Base-by-base conservation (phyloP, 2,888 invertebrate genomes). In the Bhutanitis thaidina region DNA sequence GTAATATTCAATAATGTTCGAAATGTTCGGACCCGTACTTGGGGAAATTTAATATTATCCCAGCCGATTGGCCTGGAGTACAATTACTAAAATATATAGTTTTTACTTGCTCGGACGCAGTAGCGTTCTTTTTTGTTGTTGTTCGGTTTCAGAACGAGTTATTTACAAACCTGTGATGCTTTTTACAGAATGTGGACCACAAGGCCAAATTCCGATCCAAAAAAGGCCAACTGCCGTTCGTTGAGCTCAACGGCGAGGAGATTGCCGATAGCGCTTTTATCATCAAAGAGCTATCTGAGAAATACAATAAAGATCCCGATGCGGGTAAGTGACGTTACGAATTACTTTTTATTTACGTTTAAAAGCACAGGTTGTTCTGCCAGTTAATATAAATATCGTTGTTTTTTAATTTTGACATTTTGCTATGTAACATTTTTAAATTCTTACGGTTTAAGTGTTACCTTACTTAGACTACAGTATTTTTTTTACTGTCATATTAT, bases 171-270 rank as follows among this genome's bases (percentile, higher is more conserved):
- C 9, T n/a, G 14, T n/a, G 47, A 35, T 43, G 32, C 16, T 59
- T 58, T 43, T 93, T 91, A 5, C 92, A 97, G 97, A 97, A 97
- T 90, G 96, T 97, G 61, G 97, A 97, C 80, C 97, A 97, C 89
- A 97, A 96, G 91, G 93, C 96, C 91, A 96, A 96, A 77, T 96
- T 95, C 91, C 94, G 96, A 67, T 97, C 97, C 67, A 96, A 96
- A 91, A 98, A 98, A 80, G 97, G 97, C 40, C 96, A 96, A 80
- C 90, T 98, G 67, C 98, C 98, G 30, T 98, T 98, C 89, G 92
- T 98, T 62, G 97, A 98, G 82, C 80, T 98, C 56, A 98, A 98
- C 77, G 98, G 98, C 37, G 96, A 97, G 74, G 97, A 98, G 88
- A 94, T 97, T 61, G 95, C 97, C 41, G 98, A 98, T 86, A 97